Evolutionary conservation across 2,888 invertebrate species (phyloP).

Genomic region (Diadegma fenestrale): DNA sequence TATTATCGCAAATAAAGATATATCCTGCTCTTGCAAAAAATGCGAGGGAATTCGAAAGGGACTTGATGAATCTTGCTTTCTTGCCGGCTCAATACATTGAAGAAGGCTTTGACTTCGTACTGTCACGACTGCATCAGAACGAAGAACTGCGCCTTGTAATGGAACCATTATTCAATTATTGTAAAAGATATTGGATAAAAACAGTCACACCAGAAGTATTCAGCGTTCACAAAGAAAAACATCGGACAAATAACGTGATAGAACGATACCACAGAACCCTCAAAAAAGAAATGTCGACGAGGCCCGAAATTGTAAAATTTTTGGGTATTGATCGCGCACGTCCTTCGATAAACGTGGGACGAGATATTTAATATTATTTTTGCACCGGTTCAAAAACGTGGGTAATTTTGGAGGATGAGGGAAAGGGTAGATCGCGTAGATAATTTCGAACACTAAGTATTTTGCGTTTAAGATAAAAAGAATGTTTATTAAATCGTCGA

Average conservation of each 20-base stretch:
- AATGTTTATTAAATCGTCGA: too few relatives aligned
- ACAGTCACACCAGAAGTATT: background rate
- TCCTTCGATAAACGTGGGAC: too few relatives aligned
- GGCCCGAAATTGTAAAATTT: background rate
- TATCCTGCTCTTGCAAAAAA: background rate
- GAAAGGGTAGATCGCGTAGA: too few relatives aligned
- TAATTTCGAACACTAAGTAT: too few relatives aligned
- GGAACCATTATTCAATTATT: constrained; percentile 9
- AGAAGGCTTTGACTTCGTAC: background rate
- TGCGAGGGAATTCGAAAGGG: constrained; percentile 1
- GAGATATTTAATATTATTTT: too few relatives aligned
- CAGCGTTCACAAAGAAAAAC: background rate
- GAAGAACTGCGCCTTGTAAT: background rate
- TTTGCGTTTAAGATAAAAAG: too few relatives aligned
- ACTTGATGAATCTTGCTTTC: background rate
- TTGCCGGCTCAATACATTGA: background rate
- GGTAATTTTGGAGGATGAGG: too few relatives aligned
- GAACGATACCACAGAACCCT: background rate
- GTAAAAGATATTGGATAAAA: background rate
- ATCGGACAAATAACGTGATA: constrained; percentile 3
- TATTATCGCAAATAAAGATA: background rate
- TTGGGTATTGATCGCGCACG: too few relatives aligned
- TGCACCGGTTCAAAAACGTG: too few relatives aligned
- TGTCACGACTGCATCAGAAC: background rate
- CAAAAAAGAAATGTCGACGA: constrained; percentile 1